Conservation (phyloP, 2,113 vertebrate genomes). For the Corythaeola cristata region DNA sequence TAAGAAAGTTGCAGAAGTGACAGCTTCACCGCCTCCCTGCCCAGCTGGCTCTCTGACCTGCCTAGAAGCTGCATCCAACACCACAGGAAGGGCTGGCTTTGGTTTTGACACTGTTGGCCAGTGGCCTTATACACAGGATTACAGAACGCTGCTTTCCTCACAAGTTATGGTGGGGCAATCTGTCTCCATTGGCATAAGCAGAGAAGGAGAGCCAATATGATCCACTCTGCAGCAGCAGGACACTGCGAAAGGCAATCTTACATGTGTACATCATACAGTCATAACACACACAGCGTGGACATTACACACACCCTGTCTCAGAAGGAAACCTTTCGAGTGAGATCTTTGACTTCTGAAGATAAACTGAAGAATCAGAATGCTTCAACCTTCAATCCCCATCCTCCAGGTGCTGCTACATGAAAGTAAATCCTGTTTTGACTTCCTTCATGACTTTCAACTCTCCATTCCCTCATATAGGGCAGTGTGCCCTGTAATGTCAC, state of each 20-base stretch:
- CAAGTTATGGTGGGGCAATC: not conserved
- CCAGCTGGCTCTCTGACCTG: not conserved
- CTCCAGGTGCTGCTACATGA: not conserved
- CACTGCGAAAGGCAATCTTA: not conserved
- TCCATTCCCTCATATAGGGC: not conserved
- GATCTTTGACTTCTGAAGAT: not conserved
- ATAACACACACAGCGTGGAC: not conserved
- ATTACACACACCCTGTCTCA: not conserved
- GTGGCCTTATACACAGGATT: not conserved
- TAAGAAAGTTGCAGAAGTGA: not conserved
- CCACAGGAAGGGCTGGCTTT: not conserved
- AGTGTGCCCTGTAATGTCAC: not conserved
- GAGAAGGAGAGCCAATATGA: not conserved
- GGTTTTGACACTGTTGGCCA: not conserved
- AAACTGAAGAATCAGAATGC: not conserved
- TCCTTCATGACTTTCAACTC: not conserved
- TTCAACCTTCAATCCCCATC: not conserved
- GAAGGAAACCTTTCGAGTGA: not conserved
- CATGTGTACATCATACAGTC: not conserved
- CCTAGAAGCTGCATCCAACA: not conserved
- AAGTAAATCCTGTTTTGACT: not conserved
- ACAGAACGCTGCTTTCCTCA: not conserved
- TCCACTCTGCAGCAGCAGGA: not conserved
- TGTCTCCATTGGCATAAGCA: slow-evolving; percentile 20
- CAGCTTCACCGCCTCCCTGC: not conserved